A percentile compares a stretch with the other conserved stretches of the same genome.
phyloP scores from a whole-genome alignment of 92 coral and sea anemone species.

The Bergia sp. region DNA sequence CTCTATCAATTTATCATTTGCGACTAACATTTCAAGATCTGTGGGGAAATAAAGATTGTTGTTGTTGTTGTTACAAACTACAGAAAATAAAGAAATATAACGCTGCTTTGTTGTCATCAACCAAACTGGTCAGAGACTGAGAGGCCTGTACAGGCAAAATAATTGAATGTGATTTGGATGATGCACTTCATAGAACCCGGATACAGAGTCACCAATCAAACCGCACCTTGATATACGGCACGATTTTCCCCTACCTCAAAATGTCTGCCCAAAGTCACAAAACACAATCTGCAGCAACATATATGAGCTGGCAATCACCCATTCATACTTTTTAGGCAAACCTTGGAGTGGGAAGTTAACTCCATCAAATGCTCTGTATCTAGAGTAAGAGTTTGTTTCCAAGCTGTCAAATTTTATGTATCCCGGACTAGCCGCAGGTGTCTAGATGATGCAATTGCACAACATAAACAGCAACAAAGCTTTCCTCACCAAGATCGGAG shows the following conservation, averaged over 20 bases:
- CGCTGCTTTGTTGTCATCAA: too few species aligned
- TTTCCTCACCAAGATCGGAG: background rate
- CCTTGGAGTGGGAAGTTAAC: background rate
- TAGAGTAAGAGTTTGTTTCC: background rate
- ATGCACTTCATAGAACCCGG: background rate
- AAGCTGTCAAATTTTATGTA: constrained; percentile 11
- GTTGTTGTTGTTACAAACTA: too few species aligned
- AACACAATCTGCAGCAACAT: background rate
- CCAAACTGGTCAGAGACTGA: too few species aligned
- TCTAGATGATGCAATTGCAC: constrained; percentile 30
- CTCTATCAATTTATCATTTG: too few species aligned
- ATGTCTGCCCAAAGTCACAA: background rate
- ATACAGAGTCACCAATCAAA: background rate
- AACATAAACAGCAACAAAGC: constrained; percentile 33
- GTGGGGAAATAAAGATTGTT: too few species aligned
- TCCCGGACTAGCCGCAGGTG: constrained; percentile 11
- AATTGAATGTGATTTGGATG: background rate
- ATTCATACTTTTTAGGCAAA: background rate
- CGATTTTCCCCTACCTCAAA: background rate
- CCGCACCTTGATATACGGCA: constrained; percentile 8
- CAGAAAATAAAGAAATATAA: too few species aligned
- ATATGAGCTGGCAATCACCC: background rate
- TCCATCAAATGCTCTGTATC: background rate
- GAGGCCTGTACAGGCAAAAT: too few species aligned
- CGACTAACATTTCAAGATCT: too few species aligned